Base-by-base conservation (phyloP, 2,888 invertebrate genomes). In the Halictus quadricinctus region DNA sequence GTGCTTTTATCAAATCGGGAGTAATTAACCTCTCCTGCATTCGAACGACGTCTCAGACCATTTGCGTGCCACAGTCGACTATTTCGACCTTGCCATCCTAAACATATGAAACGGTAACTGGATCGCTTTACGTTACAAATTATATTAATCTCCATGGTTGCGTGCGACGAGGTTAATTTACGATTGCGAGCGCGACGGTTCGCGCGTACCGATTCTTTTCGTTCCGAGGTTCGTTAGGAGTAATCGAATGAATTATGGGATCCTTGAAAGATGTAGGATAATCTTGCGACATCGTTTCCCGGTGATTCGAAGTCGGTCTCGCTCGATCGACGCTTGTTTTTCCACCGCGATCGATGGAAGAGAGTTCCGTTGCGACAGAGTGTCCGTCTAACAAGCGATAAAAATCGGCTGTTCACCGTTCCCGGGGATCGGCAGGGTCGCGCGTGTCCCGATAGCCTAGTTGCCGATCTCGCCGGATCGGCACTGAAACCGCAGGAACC, bases 381-480 rank as follows among this genome's bases (percentile, higher is more conserved):
- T 79, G 46, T 75, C 75, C 50, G 70, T 75, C 80, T 54, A 80
- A 60, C 48, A 15, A 73, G 66, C 72, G 84, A 86, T 80, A 77
- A 80, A 80, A 79, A 86, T 84, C 79, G 36, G 66, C n/a, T 50
- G 74, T 50, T 75, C 48, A 50, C 29, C 78, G 66, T 69, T 25
- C n/a, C 41, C 77, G 74, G 69, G 79, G 74, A 85, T 54, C 50
- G n/a, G 70, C 41, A 29, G 80, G 78, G 79, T 87, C 54, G 10
- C 72, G 76, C 25, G 46, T 73, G 87, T 75, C 79, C 87, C 50
- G 80, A 89, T 85, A 69, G 83, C 84, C 88, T 81, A 85, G 83
- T 85, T 88, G 74, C 58, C 10, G 43, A 29, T 25, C 25, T 76
- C 72, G 29, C 36, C 46, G 41, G 75, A 83, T 87, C 79, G 77